Evolutionary conservation across 2,797 vertebrate genomes (phyloP).

Genomic region (Gymnoscopelus microlampas): DNA sequence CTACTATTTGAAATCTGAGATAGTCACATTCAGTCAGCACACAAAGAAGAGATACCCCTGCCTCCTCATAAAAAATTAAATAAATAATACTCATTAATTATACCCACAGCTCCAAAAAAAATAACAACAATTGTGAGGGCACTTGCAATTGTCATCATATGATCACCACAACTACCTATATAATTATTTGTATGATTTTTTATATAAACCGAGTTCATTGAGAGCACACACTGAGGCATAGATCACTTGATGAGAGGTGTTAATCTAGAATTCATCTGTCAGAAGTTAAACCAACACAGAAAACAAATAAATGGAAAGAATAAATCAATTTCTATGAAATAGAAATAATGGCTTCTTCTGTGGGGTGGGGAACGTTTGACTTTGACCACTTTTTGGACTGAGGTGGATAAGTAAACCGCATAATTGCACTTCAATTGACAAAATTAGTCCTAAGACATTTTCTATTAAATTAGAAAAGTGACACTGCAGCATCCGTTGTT

Average conservation of each 20-base stretch:
- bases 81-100: conserved; percentile 72
- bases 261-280: conserved; percentile 52
- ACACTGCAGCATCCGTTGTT: conserved; percentile 63
- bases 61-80: conserved; percentile 70
- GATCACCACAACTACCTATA: conserved; percentile 80
- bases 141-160: conserved; percentile 81
- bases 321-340: conserved; percentile 52
- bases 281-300: conserved; percentile 55
- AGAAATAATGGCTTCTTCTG: conserved; percentile 67
- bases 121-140: conserved; percentile 79
- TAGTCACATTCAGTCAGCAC: conserved; percentile 78
- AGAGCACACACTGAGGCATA: conserved; percentile 79
- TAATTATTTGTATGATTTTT: conserved; percentile 72
- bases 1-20: conserved; percentile 55
- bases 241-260: conserved; percentile 68
- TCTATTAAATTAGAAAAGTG: conserved; percentile 57
- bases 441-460: conserved; percentile 58
- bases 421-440: conserved; percentile 82
- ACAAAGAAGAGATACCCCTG: conserved; percentile 58
- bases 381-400: conserved; percentile 62
- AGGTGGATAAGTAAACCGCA: conserved; percentile 69
- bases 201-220: conserved; percentile 67
- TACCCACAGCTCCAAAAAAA: conserved; percentile 72
- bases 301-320: conserved; percentile 42
- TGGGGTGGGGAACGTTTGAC: conserved; percentile 42